Evolutionary conservation across 2,113 vertebrate genomes (phyloP).

Genomic region (Cettia cetti): DNA sequence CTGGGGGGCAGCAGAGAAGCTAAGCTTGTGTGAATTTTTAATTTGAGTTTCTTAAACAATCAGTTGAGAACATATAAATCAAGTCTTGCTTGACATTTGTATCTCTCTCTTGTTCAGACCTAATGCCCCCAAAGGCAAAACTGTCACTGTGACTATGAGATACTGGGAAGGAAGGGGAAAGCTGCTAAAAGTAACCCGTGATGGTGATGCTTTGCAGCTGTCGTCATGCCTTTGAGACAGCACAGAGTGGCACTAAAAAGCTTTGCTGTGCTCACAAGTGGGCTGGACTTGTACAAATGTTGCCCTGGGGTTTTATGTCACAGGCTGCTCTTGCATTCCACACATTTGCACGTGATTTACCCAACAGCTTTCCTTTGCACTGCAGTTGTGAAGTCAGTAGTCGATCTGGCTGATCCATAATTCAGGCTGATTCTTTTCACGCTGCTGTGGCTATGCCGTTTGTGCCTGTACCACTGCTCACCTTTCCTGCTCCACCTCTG

Average conservation of each 20-base stretch:
- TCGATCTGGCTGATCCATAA: background rate
- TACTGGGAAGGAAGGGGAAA: background rate
- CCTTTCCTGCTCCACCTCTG: background rate
- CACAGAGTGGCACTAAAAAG: background rate
- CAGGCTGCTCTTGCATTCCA: background rate
- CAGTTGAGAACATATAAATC: background rate
- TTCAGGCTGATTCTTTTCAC: background rate
- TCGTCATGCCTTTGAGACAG: background rate
- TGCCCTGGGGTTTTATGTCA: background rate
- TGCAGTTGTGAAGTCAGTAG: background rate
- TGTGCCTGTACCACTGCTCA: background rate
- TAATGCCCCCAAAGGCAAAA: background rate
- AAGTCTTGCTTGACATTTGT: background rate
- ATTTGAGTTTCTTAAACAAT: constrained; percentile 5
- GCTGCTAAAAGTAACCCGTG: background rate
- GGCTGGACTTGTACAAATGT: background rate
- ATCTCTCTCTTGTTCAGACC: background rate
- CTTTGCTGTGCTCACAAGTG: background rate
- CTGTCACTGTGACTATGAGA: background rate
- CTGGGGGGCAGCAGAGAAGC: background rate
- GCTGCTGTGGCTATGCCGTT: background rate
- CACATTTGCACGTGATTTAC: background rate
- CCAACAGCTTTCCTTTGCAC: background rate
- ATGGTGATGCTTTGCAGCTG: background rate
- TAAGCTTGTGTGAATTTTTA: constrained; percentile 5